phyloP scores from a whole-genome alignment of 2,113 vertebrate species.

The Calypte anna region DNA sequence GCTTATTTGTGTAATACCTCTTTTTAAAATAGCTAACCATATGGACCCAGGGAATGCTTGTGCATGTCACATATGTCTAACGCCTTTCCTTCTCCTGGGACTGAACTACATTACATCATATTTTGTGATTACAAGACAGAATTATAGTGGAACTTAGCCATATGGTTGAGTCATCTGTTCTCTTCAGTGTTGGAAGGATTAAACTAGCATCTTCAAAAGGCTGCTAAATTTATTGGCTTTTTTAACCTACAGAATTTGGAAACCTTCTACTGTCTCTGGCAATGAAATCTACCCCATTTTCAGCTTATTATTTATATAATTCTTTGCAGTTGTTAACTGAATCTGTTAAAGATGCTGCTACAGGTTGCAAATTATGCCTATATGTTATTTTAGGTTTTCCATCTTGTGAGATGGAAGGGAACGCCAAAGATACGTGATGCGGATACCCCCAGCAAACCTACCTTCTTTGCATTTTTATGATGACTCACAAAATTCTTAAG shows the following conservation, averaged over 20 bases:
- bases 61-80: constrained; percentile 59
- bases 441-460: not conserved
- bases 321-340: not conserved
- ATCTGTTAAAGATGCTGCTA: not conserved
- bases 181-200: constrained; percentile 59
- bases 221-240: constrained; percentile 42
- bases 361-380: not conserved
- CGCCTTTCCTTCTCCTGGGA: constrained; percentile 59
- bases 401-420: not conserved
- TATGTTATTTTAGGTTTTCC: not conserved
- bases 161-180: constrained; percentile 76
- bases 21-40: constrained; percentile 51
- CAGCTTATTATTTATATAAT: constrained; percentile 8
- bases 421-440: fast-evolving
- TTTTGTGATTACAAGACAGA: constrained; percentile 72
- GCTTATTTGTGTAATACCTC: constrained; percentile 23
- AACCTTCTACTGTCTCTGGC: constrained; percentile 20
- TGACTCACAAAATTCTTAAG: not conserved
- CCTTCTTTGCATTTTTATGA: not conserved
- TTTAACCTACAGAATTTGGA: constrained; percentile 58
- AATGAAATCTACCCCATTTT: not conserved
- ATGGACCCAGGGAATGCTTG: constrained; percentile 40
- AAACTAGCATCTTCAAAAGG: constrained; percentile 63
- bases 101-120: constrained; percentile 69
- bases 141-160: constrained; percentile 74